Percentiles rank a stretch among this genome's conserved stretches.
phyloP scores from a whole-genome alignment of 2,113 vertebrate genomes.

The Leptodactylus fuscus region DNA sequence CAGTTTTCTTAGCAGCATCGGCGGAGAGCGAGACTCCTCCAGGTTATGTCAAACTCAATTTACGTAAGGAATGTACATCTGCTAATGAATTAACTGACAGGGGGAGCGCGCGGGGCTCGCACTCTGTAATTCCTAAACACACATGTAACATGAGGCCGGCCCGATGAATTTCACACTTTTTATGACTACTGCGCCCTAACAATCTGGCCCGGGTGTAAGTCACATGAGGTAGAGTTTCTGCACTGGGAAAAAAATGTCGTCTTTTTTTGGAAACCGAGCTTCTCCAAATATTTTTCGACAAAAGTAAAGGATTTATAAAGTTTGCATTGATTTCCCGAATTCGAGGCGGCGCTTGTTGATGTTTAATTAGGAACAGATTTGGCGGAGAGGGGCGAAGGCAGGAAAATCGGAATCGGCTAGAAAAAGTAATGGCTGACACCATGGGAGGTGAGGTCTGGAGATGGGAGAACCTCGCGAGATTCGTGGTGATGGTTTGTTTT shows the following conservation, averaged over 20 bases:
- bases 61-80: constrained; percentile 3
- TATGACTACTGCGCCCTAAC: constrained; percentile 22
- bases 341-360: background rate
- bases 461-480: too few species aligned
- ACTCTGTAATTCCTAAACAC: constrained; percentile 21
- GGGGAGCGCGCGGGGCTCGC: background rate
- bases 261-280: constrained; percentile 4
- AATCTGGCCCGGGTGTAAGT: constrained; percentile 37
- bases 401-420: background rate
- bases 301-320: constrained; percentile 28
- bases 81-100: constrained; percentile 38
- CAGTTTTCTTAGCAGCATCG: constrained; percentile 26
- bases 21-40: background rate
- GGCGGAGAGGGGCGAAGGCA: background rate
- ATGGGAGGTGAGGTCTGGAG: too few species aligned
- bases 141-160: background rate
- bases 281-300: constrained; percentile 23
- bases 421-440: background rate
- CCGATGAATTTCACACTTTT: constrained; percentile 37
- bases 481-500: too few species aligned
- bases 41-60: constrained; percentile 40
- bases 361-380: constrained; percentile 12
- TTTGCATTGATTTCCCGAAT: background rate
- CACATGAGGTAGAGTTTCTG: constrained; percentile 27
- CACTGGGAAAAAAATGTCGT: background rate